Base-by-base conservation (phyloP, 2,797 vertebrate genomes). In the Huso huso region DNA sequence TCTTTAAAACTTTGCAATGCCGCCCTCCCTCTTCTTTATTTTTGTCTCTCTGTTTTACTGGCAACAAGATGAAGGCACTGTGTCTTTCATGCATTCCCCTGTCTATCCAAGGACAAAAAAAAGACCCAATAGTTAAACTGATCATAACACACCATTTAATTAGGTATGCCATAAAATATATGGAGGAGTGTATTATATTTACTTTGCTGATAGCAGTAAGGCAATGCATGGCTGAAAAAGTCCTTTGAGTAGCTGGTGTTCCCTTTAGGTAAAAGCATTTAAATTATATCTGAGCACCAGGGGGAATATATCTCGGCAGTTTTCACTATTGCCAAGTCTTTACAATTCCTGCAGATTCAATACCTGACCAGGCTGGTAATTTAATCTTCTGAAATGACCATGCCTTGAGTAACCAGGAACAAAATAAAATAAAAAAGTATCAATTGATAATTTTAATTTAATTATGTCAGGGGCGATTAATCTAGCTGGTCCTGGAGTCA, bases 381-480 rank as follows among this genome's bases (percentile, higher is more conserved):
- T 62, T 58, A 61, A 68, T 71, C 63, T 68, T 63, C 50, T 48
- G 58, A 65, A 68, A 68, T 71, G 63, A 67, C 52, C 59, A 12
- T 59, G 57, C 66, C 52, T 71, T 23, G 10, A 60, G 49, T 66
- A 61, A 48, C 61, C 48, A 15, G 50, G 66, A 63, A 18, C 37
- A 37, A 37, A 37, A 37, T 55, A 55, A 55, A 55, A 10, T 37
- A 37, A 37, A 37, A 37, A 68, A n/a, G 66, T 51, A 58, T 68
- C 58, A 68, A 66, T 65, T 65, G 70, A 68, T 68, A 59, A 66
- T 68, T 66, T 64, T 71, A 68, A 71, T 68, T 71, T 68, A 65
- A 68, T 64, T 68, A 62, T 68, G 57, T 67, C 49, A 61, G 57
- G 23, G 48, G 58, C 59, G 37, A 68, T 68, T 64, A 65, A 68